Percentiles rank a stretch among this genome's conserved stretches.
These are phyloP conservation scores for Ariolimax columbianus DNA, from an alignment of 2,888 invertebrate genomes.

Conservation along the genomic window DNA sequence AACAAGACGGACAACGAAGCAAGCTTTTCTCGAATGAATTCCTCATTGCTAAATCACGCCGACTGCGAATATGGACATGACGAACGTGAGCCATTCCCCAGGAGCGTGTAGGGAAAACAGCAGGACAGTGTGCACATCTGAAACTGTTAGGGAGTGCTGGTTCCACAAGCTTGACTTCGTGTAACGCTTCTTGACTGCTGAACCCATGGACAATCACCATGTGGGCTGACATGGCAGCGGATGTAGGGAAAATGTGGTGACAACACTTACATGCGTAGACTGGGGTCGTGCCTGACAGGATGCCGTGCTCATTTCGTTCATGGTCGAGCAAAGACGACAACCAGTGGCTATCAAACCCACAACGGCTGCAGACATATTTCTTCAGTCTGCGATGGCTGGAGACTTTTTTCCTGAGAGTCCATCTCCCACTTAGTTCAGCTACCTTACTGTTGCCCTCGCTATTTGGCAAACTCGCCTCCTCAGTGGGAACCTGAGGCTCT, in stretches of 20 bases:
- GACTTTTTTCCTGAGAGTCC: conserved; percentile 52
- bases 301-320: conserved; percentile 84
- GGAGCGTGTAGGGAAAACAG: conserved; percentile 69
- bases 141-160: conserved; percentile 60
- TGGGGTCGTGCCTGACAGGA: conserved; percentile 48
- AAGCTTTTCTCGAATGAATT: conserved; percentile 61
- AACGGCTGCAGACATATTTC: conserved; percentile 91
- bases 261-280: conserved; percentile 74
- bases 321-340: conserved; percentile 94
- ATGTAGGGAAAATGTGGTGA: conserved; percentile 33
- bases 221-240: conserved; percentile 35
- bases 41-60: conserved; percentile 61
- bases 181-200: conserved; percentile 6
- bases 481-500: conserved; percentile 53
- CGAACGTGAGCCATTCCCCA: conserved; percentile 73
- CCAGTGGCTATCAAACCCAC: conserved; percentile 92
- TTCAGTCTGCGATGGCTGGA: conserved; percentile 78
- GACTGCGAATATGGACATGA: conserved; percentile 69
- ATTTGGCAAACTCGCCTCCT: conserved; percentile 53
- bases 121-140: conserved; percentile 74
- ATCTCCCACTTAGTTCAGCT: conserved; percentile 38
- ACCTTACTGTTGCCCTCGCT: conserved; percentile 44
- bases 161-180: conserved; percentile 1
- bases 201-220: conserved; percentile 23
- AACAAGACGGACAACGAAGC: conserved; percentile 65